These are phyloP conservation scores for Prenolepis imparis DNA, from an alignment of 2,888 invertebrate genomes.

Conservation along the genomic window DNA sequence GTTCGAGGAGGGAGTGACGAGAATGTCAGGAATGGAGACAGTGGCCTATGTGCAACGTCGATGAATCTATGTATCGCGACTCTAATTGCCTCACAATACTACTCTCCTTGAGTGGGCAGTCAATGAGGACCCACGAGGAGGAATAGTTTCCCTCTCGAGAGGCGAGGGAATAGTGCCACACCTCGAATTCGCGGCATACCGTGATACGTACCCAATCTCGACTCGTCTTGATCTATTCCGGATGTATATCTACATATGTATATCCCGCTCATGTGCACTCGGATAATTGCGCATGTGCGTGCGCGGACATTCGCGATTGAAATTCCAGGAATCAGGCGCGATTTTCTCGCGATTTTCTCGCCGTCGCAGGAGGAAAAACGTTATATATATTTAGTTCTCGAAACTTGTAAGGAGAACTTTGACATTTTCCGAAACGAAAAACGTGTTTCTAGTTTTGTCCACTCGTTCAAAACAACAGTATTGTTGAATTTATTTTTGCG, in stretches of 20 bases:
- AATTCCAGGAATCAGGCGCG: slow-evolving; percentile 35
- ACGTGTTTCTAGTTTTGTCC: background rate
- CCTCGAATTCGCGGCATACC: slow-evolving; percentile 84
- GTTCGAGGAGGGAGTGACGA: slow-evolving; percentile 5
- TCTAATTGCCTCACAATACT: slow-evolving; percentile 70
- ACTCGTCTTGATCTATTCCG: slow-evolving; percentile 74
- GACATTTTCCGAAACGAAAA: background rate
- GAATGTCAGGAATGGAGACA: slow-evolving; percentile 53
- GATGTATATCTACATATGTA: slow-evolving; percentile 62
- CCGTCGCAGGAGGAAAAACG: background rate
- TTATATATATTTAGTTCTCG: too few species aligned
- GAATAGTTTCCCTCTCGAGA: slow-evolving; percentile 63
- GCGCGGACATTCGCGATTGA: slow-evolving; percentile 42
- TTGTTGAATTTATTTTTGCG: background rate
- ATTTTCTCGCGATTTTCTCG: slow-evolving; percentile 53
- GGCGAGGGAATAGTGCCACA: slow-evolving; percentile 76
- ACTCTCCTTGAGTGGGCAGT: slow-evolving; percentile 34
- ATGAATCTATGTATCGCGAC: slow-evolving; percentile 65
- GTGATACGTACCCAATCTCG: slow-evolving; percentile 68
- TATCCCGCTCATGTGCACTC: slow-evolving; percentile 55
- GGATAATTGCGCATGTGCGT: slow-evolving; percentile 58
- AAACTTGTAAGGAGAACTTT: background rate
- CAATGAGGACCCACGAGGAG: slow-evolving; percentile 60
- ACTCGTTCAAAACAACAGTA: background rate
- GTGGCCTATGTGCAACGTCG: slow-evolving; percentile 55